These are phyloP conservation scores for Cataglyphis livida DNA, from an alignment of 2,888 invertebrate genomes.

Conservation along the genomic window DNA sequence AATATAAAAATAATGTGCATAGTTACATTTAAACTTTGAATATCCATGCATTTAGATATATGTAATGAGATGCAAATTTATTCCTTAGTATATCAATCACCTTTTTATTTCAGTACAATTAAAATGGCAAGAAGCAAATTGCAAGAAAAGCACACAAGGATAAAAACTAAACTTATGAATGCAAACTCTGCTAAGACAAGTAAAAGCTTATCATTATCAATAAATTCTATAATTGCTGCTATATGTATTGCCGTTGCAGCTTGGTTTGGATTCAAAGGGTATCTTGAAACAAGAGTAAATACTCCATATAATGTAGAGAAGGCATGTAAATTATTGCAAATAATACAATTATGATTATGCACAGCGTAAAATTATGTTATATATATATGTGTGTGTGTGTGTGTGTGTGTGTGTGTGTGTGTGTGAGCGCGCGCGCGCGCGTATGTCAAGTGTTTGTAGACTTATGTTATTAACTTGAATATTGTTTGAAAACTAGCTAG, in stretches of 20 bases:
- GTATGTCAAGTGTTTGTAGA: too few relatives aligned
- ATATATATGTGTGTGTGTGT: not conserved
- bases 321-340: conserved; percentile 84
- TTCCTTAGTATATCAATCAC: too few relatives aligned
- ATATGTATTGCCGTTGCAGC: conserved; percentile 90
- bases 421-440: too few relatives aligned
- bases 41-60: too few relatives aligned
- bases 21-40: too few relatives aligned
- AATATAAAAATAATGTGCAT: too few relatives aligned
- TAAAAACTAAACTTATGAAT: conserved; percentile 67
- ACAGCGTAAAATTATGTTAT: not conserved
- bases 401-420: not conserved
- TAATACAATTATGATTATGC: conserved; percentile 18
- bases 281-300: conserved; percentile 95
- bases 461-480: not conserved
- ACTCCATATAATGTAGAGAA: conserved; percentile 93
- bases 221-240: conserved; percentile 77
- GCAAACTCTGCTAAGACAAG: conserved; percentile 61
- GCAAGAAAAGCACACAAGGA: conserved; percentile 72
- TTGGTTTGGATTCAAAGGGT: conserved; percentile 92
- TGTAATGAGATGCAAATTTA: too few relatives aligned
- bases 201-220: conserved; percentile 65
- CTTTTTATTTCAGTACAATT: conserved; percentile 44
- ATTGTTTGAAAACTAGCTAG: conserved; percentile 87
- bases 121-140: conserved; percentile 76